These are phyloP conservation scores for Melipona bicolor DNA, from an alignment of 2,888 invertebrate genomes.

Conservation along the genomic window DNA sequence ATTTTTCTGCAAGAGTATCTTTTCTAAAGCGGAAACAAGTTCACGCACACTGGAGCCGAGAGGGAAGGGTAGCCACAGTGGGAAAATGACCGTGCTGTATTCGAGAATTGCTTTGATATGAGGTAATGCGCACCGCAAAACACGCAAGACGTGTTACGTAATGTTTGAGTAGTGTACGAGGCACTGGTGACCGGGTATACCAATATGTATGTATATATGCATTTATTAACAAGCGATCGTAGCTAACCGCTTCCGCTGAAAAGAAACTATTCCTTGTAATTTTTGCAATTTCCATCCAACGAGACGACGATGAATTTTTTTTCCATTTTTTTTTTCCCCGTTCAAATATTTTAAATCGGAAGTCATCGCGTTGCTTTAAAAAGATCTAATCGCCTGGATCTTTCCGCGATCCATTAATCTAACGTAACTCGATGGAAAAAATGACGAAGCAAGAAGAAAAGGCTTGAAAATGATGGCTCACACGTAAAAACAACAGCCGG, in stretches of 20 bases:
- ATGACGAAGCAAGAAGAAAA: not conserved
- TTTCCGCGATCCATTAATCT: conserved; percentile 21
- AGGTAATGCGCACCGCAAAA: conserved; percentile 74
- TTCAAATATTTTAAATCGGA: not conserved
- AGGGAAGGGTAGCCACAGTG: conserved; percentile 63
- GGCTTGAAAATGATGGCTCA: not conserved
- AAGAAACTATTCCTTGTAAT: conserved; percentile 43
- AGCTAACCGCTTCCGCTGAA: conserved; percentile 58
- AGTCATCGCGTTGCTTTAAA: not conserved
- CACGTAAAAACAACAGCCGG: conserved; percentile 17
- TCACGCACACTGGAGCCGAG: conserved; percentile 34
- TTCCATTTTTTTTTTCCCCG: not conserved
- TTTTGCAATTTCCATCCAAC: conserved; percentile 14
- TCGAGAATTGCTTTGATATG: conserved; percentile 75
- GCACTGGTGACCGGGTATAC: conserved; percentile 35
- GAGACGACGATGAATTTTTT: not conserved
- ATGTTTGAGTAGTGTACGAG: conserved; percentile 59
- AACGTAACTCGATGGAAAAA: conserved; percentile 2
- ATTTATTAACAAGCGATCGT: conserved; percentile 63
- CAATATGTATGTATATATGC: conserved; percentile 22
- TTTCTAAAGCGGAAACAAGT: conserved; percentile 50
- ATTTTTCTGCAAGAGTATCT: conserved; percentile 8
- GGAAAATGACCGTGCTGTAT: conserved; percentile 73
- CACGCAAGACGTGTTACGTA: conserved; percentile 73
- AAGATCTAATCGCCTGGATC: conserved; percentile 4